Evolutionary conservation across 2,797 vertebrate genomes (phyloP), one percentile per base, ranked within the genome.

Genomic region (Lepilemur septentrionalis): DNA sequence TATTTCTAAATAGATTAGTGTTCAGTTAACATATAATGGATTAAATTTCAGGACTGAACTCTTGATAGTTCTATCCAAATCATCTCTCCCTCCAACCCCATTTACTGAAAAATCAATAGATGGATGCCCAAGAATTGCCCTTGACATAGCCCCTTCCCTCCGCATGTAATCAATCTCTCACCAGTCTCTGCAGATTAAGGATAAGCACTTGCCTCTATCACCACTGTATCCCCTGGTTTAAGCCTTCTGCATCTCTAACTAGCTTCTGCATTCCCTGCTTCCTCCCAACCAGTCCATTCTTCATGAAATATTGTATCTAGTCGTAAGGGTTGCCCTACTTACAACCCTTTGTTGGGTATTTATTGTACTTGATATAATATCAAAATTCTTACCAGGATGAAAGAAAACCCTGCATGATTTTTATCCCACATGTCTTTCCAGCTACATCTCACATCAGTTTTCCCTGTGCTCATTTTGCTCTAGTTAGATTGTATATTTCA

Each of bases 1-100:
- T 72, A 81, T 69, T 90, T 96, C 81, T 80, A 93, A 96, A 89
- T 94, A 72, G 15, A 75, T 67, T 48, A 81, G 52, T 73, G 23
- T 83, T 63, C 23, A 15, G 9, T 93, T 95, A 92, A 59, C 67
- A 25, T 81, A 14, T 85, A 82, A 70, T 76, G n/a, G 55, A 85
- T 89, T 85, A 35, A 48, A 63, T 59, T 88, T 95, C 4, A 72
- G 73, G 50, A 69, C 57, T 17, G 48, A 78, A 75, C 67, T 80
- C 61, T 90, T 91, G 46, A 57, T 86, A 30, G 87, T 69, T 93
- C 69, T 84, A 23, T 57, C 55, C 20, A 90, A 88, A 55, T 92
- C 30, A 43, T 85, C 59, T 81, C 70, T 95, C 83, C 30, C 20
- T 63, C 35, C 67, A 63, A 9, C 25, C 75, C 41, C 7, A 61